phyloP scores from a whole-genome alignment of 1,140 invertebrate genomes.

The Trachelipus rathkii region DNA sequence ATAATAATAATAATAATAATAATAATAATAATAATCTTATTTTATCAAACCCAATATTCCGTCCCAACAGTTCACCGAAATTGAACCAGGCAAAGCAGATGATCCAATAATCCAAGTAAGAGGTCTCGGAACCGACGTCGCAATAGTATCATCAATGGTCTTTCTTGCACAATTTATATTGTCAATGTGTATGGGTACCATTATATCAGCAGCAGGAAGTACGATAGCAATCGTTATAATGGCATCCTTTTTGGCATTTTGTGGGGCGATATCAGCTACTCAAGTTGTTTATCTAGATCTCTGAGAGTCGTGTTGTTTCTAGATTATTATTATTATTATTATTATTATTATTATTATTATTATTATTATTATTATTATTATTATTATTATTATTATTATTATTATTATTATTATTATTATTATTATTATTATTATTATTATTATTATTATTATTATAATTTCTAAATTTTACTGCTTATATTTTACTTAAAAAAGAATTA shows the following conservation, averaged over 20 bases:
- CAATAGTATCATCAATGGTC: slow-evolving; percentile 89
- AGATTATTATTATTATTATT: too few species aligned
- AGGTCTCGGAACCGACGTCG: slow-evolving; percentile 88
- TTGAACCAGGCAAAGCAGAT: slow-evolving; percentile 18
- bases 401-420: too few species aligned
- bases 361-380: too few species aligned
- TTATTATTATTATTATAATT: too few species aligned
- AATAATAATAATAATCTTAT: too few species aligned
- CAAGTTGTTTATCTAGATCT: slow-evolving; percentile 84
- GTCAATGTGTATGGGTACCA: slow-evolving; percentile 77
- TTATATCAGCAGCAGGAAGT: slow-evolving; percentile 67
- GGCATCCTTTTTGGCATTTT: slow-evolving; percentile 76
- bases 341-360: too few species aligned
- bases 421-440: too few species aligned
- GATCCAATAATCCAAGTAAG: slow-evolving; percentile 56
- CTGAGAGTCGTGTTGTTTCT: slow-evolving; percentile 48
- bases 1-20: too few species aligned
- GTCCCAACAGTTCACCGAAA: neutral
- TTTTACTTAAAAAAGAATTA: too few species aligned
- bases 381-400: too few species aligned
- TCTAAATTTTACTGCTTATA: too few species aligned
- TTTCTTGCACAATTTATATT: slow-evolving; percentile 89
- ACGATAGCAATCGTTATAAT: slow-evolving; percentile 78
- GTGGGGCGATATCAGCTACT: slow-evolving; percentile 75
- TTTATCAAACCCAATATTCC: too few species aligned